Base-by-base conservation (phyloP, 2,888 invertebrate species). In the Xanthia icteritia region DNA sequence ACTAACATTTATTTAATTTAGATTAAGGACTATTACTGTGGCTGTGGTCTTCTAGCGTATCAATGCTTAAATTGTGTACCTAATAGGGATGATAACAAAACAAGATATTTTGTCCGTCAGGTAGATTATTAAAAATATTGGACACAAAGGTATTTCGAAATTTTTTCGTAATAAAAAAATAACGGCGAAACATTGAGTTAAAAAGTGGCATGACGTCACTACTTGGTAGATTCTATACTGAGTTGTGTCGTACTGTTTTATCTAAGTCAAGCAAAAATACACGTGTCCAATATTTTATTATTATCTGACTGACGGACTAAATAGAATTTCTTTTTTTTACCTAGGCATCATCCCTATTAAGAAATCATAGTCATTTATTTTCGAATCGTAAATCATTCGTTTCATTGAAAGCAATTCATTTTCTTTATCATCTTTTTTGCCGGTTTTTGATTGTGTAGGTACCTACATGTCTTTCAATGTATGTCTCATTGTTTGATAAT, bases 21-120 rank as follows among this genome's bases (percentile, higher is more conserved):
- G 90, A 83, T 70, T 93, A 93, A 93, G 91, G 88, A 90, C 88
- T 92, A 93, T 90, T 89, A 92, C 90, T 93, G 94, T 95, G 95
- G 95, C 95, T 95, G 95, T 95, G 95, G 93, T 91, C 87, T 91
- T 88, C 87, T 92, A 91, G 89, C 88, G 89, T 92, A 87, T 85
- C 23, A 82, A 84, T 86, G 83, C 88, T 87, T 78, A 86, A 87
- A 85, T 87, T 91, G 84, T 85, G 67, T 82, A 64, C 70, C 58
- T 91, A 87, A 87, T 45, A 45, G 45, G 45, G 13, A 45, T 13
- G 45, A 45, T 45, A 3, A 4, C 42, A 13, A 13, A 13, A 42
- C 11, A 13, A 13, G n/a, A n/a, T n/a, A 4, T 42, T 42, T 42
- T 45, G 45, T 13, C 13, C 13, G 13, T 45, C 13, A 0, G 45